Base-by-base conservation (phyloP, 2,113 vertebrate genomes). In the Centropristis striata region DNA sequence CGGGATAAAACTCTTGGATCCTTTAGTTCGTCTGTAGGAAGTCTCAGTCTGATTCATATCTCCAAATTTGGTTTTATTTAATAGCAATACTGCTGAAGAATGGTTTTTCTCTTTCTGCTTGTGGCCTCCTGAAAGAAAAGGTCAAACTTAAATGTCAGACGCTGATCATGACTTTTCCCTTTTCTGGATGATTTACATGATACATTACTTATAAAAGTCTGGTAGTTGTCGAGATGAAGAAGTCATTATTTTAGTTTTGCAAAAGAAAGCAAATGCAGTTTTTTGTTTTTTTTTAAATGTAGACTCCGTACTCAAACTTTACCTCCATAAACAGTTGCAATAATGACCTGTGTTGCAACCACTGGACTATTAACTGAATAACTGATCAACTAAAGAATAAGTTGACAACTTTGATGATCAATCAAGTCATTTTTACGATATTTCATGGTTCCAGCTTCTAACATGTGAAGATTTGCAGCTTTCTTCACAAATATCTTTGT, bases 1-100 rank as follows among this genome's bases (percentile, higher is more conserved):
- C 50, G 54, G 67, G 41, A 47, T 50, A 39, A 55, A 44, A 37
- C 70, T 21, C 72, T 61, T 36, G 16, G 69, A 77, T 18, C 1
- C 9, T 8, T 36, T 71, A 36, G 16, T 63, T 39, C 14, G 51
- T 59, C 61, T 73, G 36, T 18, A 63, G 21, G 27, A 23, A 6
- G 13, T 25, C 15, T 44, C 49, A 18, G 3, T 8, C 21, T 14
- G 0, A 15, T 20, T 36, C 39, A 27, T 25, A 12, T 4, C 28
- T 50, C 8, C 11, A 50, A 7, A 10, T 13, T 53, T 42, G 59
- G 20, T 21, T 23, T n/a, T 14, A 47, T 47, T 4, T 21, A 14
- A 55, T 63, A 20, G 21, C 25, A 55, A 11, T 15, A 16, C 36
- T 21, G 47, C 12, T 44, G 47, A 46, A 23, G 1, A 54, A 18